Percentiles rank a stretch among this genome's conserved stretches.
Conservation (phyloP, 2,888 invertebrate species). For the Cantharis flavilabris region DNA sequence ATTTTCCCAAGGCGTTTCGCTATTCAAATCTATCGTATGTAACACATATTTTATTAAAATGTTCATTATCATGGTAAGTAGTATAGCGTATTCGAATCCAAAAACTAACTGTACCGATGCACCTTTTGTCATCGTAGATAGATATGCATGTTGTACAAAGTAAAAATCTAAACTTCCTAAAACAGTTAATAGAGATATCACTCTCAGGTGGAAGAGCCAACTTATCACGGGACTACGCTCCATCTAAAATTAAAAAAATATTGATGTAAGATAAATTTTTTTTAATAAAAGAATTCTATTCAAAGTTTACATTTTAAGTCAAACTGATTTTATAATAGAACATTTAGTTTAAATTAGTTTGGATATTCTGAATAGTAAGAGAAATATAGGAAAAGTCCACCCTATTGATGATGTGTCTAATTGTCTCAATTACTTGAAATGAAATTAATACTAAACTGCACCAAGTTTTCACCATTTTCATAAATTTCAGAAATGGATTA, state of each 20-base stretch:
- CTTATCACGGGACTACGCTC: constrained; percentile 98
- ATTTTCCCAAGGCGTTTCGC: constrained; percentile 98
- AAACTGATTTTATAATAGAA: too few species aligned
- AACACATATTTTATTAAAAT: constrained; percentile 90
- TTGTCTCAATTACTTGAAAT: too few species aligned
- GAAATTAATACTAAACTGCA: too few species aligned
- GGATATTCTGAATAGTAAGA: too few species aligned
- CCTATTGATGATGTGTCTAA: too few species aligned
- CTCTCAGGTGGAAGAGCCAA: constrained; percentile 90
- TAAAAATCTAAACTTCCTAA: constrained; percentile 83
- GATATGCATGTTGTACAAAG: constrained; percentile 93
- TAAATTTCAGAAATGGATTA: too few species aligned
- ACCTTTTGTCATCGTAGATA: constrained; percentile 89
- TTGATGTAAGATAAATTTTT: neutral
- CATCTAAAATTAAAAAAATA: constrained; percentile 76
- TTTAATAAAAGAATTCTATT: too few species aligned
- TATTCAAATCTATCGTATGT: constrained; percentile 86
- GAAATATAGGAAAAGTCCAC: too few species aligned
- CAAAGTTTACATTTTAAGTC: too few species aligned
- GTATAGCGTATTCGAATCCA: constrained; percentile 98
- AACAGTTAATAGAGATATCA: constrained; percentile 80
- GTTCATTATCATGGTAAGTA: constrained; percentile 90
- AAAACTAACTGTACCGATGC: constrained; percentile 98
- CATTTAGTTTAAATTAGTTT: too few species aligned
- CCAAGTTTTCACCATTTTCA: too few species aligned